Conservation (phyloP, 92 coral and sea anemone species). For the Anthopleura xanthogrammica region DNA sequence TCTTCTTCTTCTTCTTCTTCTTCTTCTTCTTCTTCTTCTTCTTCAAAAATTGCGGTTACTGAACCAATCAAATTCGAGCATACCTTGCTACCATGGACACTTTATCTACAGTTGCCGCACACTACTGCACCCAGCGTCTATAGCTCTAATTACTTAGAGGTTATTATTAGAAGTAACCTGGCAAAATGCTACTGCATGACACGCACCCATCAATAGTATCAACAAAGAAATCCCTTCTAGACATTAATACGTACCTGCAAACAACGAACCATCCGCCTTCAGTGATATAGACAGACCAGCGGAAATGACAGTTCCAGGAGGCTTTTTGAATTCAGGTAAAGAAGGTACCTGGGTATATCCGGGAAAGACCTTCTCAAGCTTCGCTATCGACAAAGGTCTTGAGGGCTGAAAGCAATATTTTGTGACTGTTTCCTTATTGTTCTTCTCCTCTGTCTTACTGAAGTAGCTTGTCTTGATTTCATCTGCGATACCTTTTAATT, state of each 20-base stretch:
- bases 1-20: too few relatives aligned
- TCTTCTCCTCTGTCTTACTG: slow-evolving; percentile 31
- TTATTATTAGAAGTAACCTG: too few relatives aligned
- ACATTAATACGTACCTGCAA: slow-evolving; percentile 31
- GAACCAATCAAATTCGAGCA: too few relatives aligned
- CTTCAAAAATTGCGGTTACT: too few relatives aligned
- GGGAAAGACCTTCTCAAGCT: slow-evolving; percentile 29
- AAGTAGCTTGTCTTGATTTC: slow-evolving; percentile 54
- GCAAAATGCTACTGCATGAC: too few relatives aligned
- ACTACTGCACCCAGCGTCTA: too few relatives aligned
- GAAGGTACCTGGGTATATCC: slow-evolving; percentile 29
- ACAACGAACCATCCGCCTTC: slow-evolving; percentile 39
- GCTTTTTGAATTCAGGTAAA: slow-evolving; percentile 47
- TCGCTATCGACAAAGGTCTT: slow-evolving; percentile 23
- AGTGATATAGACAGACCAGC: slow-evolving; percentile 48
- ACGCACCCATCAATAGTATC: too few relatives aligned
- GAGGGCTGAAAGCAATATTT: slow-evolving; percentile 57
- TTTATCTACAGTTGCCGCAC: too few relatives aligned
- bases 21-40: too few relatives aligned
- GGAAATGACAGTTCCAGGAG: slow-evolving; percentile 27
- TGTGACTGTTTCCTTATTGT: slow-evolving; percentile 28
- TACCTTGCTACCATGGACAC: too few relatives aligned
- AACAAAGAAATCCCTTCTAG: neutral
- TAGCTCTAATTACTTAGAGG: too few relatives aligned
- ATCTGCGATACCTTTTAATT: slow-evolving; percentile 27